Percentiles rank a stretch among this genome's conserved stretches.
Conservation (phyloP, 2,888 invertebrate genomes). For the Yponomeuta sedellus region DNA sequence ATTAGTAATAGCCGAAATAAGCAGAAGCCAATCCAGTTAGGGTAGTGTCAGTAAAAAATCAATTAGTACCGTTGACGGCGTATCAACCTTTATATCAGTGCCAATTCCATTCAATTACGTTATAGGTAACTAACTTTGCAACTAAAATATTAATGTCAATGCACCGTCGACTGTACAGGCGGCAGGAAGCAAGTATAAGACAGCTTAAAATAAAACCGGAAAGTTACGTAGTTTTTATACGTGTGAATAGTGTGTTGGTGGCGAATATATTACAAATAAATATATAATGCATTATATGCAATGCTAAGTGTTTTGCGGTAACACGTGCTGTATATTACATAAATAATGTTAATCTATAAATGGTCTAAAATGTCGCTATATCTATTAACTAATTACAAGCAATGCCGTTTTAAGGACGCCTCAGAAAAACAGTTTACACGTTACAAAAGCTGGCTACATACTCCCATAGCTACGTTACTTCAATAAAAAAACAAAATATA, state of each 20-base stretch:
- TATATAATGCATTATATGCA: not conserved
- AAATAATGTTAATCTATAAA: not conserved
- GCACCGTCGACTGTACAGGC: not conserved
- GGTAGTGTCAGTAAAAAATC: not conserved
- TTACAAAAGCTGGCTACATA: no score
- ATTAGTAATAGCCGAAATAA: not conserved
- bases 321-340: not conserved
- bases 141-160: no score
- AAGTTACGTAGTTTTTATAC: not conserved
- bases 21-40: not conserved
- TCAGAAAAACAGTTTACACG: no score
- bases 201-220: not conserved
- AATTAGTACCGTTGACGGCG: not conserved
- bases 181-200: not conserved
- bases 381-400: no score
- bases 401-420: no score
- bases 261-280: not conserved
- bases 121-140: no score
- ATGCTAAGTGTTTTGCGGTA: not conserved
- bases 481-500: not conserved
- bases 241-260: not conserved
- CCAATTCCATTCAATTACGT: no score
- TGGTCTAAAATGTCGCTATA: no score
- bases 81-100: no score
- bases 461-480: no score